A percentile compares a stretch with the other conserved stretches of the same genome.
Conservation (phyloP, 2,797 vertebrate species). For the Siniperca scherzeri region DNA sequence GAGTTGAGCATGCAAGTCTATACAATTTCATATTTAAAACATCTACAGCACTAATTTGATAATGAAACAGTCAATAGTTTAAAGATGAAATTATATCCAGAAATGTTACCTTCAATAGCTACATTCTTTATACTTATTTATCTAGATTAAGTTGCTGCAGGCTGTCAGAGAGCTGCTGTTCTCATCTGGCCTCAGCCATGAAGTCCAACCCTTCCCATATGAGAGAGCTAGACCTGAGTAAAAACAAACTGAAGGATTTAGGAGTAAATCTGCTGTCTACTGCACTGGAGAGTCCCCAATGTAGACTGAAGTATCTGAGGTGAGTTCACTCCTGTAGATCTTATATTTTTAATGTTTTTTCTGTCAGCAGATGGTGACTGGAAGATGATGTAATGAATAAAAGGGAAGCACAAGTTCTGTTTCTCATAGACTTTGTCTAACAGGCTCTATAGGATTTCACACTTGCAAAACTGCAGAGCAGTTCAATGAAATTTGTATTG, state of each 20-base stretch:
- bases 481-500: too few relatives aligned
- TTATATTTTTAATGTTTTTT: background rate
- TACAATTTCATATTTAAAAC: background rate
- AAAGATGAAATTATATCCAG: background rate
- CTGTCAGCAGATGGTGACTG: background rate
- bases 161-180: conserved; percentile 27
- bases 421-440: background rate
- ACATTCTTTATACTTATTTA: background rate
- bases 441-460: background rate
- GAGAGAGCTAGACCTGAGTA: conserved; percentile 35
- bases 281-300: conserved; percentile 6
- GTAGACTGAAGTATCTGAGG: conserved; percentile 24
- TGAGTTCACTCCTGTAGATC: background rate
- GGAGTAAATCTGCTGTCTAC: conserved; percentile 22
- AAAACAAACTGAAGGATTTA: conserved; percentile 35
- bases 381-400: background rate
- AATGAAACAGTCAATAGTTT: background rate
- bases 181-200: conserved; percentile 22
- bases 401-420: background rate
- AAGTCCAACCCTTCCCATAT: conserved; percentile 28
- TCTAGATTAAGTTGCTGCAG: conserved; percentile 39
- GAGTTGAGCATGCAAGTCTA: background rate
- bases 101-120: background rate
- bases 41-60: background rate
- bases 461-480: background rate